Evolutionary conservation across 2,888 invertebrate genomes (phyloP).

Genomic region (Coecobrya sp.): DNA sequence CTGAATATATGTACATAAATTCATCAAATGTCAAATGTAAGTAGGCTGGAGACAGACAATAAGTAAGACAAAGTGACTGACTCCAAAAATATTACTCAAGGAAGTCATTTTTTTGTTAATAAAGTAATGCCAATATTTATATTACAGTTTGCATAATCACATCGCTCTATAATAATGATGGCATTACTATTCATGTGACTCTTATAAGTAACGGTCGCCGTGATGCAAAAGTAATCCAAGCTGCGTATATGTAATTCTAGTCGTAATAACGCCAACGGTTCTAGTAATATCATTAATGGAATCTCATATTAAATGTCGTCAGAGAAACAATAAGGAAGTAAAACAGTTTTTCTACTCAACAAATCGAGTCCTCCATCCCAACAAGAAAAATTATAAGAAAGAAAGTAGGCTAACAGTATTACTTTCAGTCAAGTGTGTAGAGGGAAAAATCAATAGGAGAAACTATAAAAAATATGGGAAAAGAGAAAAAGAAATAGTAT

Average conservation of each 20-base stretch:
- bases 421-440: slow-evolving; percentile 20
- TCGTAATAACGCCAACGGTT: background rate
- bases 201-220: background rate
- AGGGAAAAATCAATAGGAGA: slow-evolving; percentile 14
- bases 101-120: background rate
- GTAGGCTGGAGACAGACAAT: background rate
- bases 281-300: slow-evolving; percentile 39
- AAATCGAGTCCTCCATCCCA: background rate
- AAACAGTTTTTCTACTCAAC: background rate
- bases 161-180: background rate
- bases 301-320: slow-evolving; percentile 38
- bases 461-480: background rate
- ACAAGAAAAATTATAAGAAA: background rate
- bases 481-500: background rate
- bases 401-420: slow-evolving; percentile 16
- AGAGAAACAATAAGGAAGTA: slow-evolving; percentile 44
- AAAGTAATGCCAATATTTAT: background rate
- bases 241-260: background rate
- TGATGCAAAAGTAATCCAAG: slow-evolving; percentile 2
- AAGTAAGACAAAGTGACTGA: background rate
- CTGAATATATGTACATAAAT: no score
- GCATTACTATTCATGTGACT: slow-evolving; percentile 9
- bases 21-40: no score
- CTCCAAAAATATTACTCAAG: background rate
- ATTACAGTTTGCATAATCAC: background rate